These are phyloP conservation scores for Eulemur rubriventer DNA, from an alignment of 2,797 vertebrate genomes.

Conservation along the genomic window DNA sequence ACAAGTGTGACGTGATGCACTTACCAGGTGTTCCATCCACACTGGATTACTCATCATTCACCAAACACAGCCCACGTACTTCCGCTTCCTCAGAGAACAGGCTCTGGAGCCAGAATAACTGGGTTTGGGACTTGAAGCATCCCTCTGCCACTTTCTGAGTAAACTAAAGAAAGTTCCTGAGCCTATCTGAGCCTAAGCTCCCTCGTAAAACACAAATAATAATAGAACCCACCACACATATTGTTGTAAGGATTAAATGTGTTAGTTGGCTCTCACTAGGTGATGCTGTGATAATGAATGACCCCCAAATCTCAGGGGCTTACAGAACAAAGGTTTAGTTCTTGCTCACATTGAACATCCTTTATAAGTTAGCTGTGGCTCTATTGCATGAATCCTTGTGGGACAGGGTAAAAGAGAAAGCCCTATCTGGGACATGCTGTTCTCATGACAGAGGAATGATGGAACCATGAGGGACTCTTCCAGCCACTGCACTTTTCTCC, in stretches of 20 bases:
- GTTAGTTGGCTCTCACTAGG: background rate
- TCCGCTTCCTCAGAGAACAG: constrained; percentile 40
- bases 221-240: background rate
- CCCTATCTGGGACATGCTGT: background rate
- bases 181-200: background rate
- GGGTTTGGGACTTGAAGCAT: background rate
- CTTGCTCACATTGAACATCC: background rate
- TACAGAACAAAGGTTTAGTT: background rate
- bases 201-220: background rate
- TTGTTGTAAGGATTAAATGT: background rate
- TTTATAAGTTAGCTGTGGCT: background rate
- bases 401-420: background rate
- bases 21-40: constrained; percentile 51
- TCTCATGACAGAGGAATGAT: background rate
- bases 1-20: background rate
- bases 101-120: background rate
- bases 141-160: background rate
- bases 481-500: background rate
- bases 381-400: background rate
- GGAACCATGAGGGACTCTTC: background rate
- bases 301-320: background rate
- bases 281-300: background rate
- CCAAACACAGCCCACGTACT: constrained; percentile 40
- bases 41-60: constrained; percentile 44
- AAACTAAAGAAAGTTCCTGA: constrained; percentile 24